Evolutionary conservation across 2,797 vertebrate species (phyloP).

Genomic region (Pelochelys cantorii): DNA sequence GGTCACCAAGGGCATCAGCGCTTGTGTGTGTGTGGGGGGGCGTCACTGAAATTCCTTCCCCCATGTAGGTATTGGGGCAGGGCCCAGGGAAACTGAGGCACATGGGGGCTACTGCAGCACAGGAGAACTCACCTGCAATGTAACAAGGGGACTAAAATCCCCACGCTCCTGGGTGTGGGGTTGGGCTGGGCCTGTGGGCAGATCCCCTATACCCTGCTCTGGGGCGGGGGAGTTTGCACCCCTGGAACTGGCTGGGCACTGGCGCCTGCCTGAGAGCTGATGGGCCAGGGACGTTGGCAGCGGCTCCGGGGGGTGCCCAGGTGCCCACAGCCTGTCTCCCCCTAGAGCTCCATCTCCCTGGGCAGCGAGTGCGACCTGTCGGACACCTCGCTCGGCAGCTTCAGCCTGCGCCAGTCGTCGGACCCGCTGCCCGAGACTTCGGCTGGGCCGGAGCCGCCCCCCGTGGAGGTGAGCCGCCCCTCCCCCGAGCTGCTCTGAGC

Average conservation of each 20-base stretch:
- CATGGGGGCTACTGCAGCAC: not conserved
- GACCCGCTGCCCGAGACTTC: slow-evolving; percentile 83
- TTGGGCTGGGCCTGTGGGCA: no score
- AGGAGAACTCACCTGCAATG: no score
- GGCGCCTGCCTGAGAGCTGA: not conserved
- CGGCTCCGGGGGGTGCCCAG: not conserved
- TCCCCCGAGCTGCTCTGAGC: not conserved
- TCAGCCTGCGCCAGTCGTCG: slow-evolving; percentile 82
- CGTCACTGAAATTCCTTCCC: no score
- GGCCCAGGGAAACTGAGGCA: not conserved
- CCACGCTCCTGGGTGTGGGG: not conserved
- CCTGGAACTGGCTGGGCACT: not conserved
- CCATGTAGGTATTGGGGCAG: no score
- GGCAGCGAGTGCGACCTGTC: slow-evolving; percentile 90
- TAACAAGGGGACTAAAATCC: no score
- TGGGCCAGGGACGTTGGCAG: not conserved
- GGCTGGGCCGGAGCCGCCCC: slow-evolving; percentile 35
- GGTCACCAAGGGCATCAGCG: no score
- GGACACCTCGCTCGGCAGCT: slow-evolving; percentile 81
- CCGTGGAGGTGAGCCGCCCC: slow-evolving; percentile 71
- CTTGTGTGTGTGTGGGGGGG: no score
- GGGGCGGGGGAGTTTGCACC: not conserved
- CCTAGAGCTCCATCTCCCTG: slow-evolving; percentile 90
- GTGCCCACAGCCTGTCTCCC: not conserved
- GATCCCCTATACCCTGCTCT: not conserved